Percentiles rank a stretch among this genome's conserved stretches.
phyloP scores from a whole-genome alignment of 2,797 vertebrate genomes.

The Spheniscus humboldti region DNA sequence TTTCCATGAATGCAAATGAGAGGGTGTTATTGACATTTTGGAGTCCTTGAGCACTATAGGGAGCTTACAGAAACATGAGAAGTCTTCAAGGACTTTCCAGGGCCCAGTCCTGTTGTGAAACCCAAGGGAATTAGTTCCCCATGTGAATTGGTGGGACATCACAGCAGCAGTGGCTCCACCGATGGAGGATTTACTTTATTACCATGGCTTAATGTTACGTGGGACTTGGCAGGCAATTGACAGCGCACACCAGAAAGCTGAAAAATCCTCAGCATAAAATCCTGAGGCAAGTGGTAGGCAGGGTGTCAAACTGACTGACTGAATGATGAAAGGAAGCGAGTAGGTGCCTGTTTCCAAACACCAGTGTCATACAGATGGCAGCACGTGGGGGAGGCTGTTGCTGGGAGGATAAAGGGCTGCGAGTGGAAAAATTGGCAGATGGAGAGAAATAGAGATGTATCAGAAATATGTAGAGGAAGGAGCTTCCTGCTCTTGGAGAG shows the following conservation, averaged over 20 bases:
- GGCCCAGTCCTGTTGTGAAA: background rate
- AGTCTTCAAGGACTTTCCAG: background rate
- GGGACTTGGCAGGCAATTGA: background rate
- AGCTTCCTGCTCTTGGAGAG: background rate
- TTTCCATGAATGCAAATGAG: background rate
- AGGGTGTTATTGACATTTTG: background rate
- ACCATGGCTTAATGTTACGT: background rate
- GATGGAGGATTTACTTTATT: background rate
- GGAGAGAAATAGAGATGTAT: background rate
- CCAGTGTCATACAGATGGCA: background rate
- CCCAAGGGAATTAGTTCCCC: background rate
- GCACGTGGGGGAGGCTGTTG: background rate
- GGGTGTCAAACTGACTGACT: constrained; percentile 3
- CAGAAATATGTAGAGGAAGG: background rate
- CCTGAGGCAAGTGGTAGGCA: background rate
- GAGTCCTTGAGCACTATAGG: background rate
- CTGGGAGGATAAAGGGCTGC: background rate
- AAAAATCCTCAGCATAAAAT: background rate
- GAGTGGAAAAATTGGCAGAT: background rate
- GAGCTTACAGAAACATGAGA: background rate
- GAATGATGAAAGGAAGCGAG: background rate
- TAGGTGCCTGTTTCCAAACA: constrained; percentile 39
- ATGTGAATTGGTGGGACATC: background rate
- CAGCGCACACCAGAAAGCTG: background rate
- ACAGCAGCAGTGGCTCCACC: rapidly evolving